Evolutionary conservation across 2,888 invertebrate species (phyloP).

Genomic region (Amphipoea oculea): DNA sequence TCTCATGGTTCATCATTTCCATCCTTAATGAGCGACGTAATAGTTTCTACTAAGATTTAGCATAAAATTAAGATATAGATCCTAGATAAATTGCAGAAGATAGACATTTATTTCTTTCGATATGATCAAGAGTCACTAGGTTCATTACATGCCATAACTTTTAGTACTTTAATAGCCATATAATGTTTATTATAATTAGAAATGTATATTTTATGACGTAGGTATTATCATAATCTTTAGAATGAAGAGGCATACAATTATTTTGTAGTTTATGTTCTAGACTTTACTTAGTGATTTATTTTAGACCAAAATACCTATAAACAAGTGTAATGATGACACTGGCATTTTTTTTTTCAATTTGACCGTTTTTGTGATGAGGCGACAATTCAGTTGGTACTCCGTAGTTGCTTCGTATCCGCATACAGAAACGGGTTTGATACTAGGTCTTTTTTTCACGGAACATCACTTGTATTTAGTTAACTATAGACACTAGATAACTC

Average conservation of each 20-base stretch:
- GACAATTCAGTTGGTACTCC: neutral
- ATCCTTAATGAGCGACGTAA: slow-evolving; percentile 45
- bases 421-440: neutral
- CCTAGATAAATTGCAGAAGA: slow-evolving; percentile 35
- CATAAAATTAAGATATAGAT: slow-evolving; percentile 37
- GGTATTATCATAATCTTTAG: neutral
- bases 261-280: too few relatives aligned
- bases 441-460: neutral
- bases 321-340: neutral
- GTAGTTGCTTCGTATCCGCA: neutral
- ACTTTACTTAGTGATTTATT: neutral
- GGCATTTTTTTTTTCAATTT: neutral
- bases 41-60: slow-evolving; percentile 35
- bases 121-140: slow-evolving; percentile 15
- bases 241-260: neutral
- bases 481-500: too few relatives aligned
- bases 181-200: neutral
- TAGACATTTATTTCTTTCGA: slow-evolving; percentile 9
- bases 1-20: slow-evolving; percentile 28
- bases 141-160: slow-evolving; percentile 7
- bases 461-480: too few relatives aligned
- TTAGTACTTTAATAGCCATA: slow-evolving; percentile 4
- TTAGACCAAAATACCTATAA: neutral
- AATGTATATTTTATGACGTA: neutral
- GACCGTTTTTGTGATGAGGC: too few relatives aligned